These are phyloP conservation scores for Psittacula derbiana DNA, from an alignment of 2,797 vertebrate genomes.

Conservation along the genomic window DNA sequence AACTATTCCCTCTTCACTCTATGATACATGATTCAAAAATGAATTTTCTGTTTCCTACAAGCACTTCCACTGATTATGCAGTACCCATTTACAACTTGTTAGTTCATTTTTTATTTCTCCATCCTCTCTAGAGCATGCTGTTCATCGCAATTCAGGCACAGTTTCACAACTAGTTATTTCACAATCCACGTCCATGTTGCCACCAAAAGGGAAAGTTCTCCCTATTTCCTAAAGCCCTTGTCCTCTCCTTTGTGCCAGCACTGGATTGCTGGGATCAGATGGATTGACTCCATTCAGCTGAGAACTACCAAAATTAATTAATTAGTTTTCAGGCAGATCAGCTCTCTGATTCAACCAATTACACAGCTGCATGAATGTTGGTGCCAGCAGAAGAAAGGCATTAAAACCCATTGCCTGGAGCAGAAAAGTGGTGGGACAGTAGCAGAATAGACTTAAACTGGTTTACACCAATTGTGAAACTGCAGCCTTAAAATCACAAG, in stretches of 20 bases:
- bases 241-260: background rate
- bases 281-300: constrained; percentile 19
- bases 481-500: background rate
- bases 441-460: constrained; percentile 5
- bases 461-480: background rate
- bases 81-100: constrained; percentile 37
- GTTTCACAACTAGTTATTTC: constrained; percentile 45
- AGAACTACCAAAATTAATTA: constrained; percentile 53
- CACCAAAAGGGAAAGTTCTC: constrained; percentile 52
- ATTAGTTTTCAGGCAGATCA: constrained; percentile 41
- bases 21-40: background rate
- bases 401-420: background rate
- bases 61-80: background rate
- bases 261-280: constrained; percentile 31
- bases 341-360: constrained; percentile 20
- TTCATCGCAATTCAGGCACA: constrained; percentile 21
- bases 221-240: background rate
- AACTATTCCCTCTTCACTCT: background rate
- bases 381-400: constrained; percentile 27
- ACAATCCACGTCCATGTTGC: background rate
- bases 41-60: background rate
- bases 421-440: constrained; percentile 16
- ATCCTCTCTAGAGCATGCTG: constrained; percentile 7
- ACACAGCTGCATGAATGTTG: background rate
- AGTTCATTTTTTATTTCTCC: constrained; percentile 51